Evolutionary conservation across 2,888 invertebrate species (phyloP).

Genomic region (Sthenelais limicola): DNA sequence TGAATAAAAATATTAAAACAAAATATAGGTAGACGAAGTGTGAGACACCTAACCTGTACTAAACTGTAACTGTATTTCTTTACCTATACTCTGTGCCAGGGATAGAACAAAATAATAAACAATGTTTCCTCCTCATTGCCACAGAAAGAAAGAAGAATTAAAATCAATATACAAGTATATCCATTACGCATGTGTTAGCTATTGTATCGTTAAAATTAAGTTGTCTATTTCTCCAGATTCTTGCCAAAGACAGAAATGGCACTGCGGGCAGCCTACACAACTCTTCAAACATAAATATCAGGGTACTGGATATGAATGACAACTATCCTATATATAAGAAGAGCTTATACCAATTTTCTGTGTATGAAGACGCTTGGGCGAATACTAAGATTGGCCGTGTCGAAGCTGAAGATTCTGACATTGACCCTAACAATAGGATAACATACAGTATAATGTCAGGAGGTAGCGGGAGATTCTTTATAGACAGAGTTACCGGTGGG

Average conservation of each 20-base stretch:
- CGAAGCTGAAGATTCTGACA: conserved; percentile 52
- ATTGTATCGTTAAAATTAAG: no score
- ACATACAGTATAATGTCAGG: conserved; percentile 47
- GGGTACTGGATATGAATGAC: conserved; percentile 54
- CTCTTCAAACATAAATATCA: conserved; percentile 34
- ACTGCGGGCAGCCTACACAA: conserved; percentile 9
- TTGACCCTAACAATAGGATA: conserved; percentile 40
- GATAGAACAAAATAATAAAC: no score
- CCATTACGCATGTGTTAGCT: no score
- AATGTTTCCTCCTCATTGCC: no score
- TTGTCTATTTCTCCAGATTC: conserved; percentile 31
- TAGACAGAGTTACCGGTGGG: conserved; percentile 51
- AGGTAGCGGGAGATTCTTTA: conserved; percentile 50
- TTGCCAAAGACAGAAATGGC: conserved; percentile 40
- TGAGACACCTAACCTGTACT: no score
- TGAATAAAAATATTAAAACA: no score
- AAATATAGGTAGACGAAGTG: no score
- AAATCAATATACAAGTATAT: no score
- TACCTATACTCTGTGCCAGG: no score
- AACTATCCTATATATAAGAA: conserved; percentile 52
- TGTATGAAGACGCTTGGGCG: conserved; percentile 49
- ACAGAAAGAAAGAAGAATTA: no score
- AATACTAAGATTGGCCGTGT: conserved; percentile 49
- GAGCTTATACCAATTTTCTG: conserved; percentile 46
- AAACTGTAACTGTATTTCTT: no score